Evolutionary conservation across 2,113 vertebrate genomes (phyloP), one percentile per base, ranked within the genome.

Genomic region (Menidia beryllina): DNA sequence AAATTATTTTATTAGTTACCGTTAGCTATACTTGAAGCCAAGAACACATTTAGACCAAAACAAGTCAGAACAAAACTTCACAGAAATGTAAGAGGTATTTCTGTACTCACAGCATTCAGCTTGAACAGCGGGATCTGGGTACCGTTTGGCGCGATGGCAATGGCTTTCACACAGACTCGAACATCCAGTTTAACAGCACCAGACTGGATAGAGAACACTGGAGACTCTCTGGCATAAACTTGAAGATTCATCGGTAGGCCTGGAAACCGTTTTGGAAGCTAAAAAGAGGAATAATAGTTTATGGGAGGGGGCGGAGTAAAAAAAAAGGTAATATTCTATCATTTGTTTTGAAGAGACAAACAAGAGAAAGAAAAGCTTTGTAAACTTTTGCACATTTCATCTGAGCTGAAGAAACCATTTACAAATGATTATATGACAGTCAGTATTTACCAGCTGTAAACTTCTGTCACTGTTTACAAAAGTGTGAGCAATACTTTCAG

Each of bases 191-290:
- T 63, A 5, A 79, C 13, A 15, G 26, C 58, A 2, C 69, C 89
- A 3, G 89, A n/a, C 12, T 71, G 79, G 69, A 93, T 79, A 62
- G 87, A 88, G 76, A 93, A 69, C 12, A 61, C 6, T 0, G 92
- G 93, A 4, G 63, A 8, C 2, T 90, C 21, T 36, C 11, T 80
- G 79, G 89, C 87, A 23, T 90, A 89, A 47, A 90, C 59, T 24
- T 79, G 52, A 45, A 94, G 68, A 24, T 39, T 25, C 90, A 94
- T 92, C 61, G 75, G 49, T 83, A 93, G 84, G 59, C 77, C 63
- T 2, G 92, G 93, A 80, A 77, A 94, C 67, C 49, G 2, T 55
- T 91, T 78, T 4, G 84, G 83, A 36, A 94, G 90, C 93, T 94
- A 81, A 14, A 71, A 48, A 36, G 17, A 51, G 19, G 19, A 7